Evolutionary conservation across 2,888 invertebrate species (phyloP), one percentile per base, ranked within the genome.

Genomic region (Deilephila porcellus): DNA sequence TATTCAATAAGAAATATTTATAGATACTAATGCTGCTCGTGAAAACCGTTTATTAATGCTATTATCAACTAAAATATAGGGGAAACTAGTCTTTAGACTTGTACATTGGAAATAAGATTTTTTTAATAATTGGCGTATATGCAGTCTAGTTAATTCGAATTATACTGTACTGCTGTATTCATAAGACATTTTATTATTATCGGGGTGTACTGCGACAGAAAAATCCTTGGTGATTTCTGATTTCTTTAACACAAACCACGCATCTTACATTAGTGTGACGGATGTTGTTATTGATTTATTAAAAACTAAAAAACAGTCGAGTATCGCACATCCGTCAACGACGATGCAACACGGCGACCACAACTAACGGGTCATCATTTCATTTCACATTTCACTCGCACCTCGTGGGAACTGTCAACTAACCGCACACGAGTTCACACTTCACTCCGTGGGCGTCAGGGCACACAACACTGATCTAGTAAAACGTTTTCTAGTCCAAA

Each of bases 351-450:
- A 20, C 53, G 56, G 53, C 75, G 78, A 82, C 83, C 85, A 83
- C 85, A 83, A 78, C 77, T 88, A 91, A 90, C 90, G 90, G 90
- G 75, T 78, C 84, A 82, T 83, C 85, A 86, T 86, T 86, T 85
- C 82, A 87, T 86, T 90, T 86, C 85, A 88, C 88, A 86, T 88
- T 86, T 89, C 87, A 88, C 84, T 85, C 84, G 85, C 85, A 85
- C 85, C 76, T 79, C 91, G 91, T 92, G 91, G 88, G 92, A 92
- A 91, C 86, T 86, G 86, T 88, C 90, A 90, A 89, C 89, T 84
- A 74, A 81, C 78, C 79, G 71, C 70, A 59, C 67, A 62, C 74
- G 75, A 77, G 76, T 80, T 81, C 78, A 76, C 76, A 80, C 76
- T 76, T 73, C 70, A 75, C 72, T 73, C 72, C 34, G 77, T 74